Conservation (phyloP, 2,113 vertebrate species). For the Xiphophorus maculatus region DNA sequence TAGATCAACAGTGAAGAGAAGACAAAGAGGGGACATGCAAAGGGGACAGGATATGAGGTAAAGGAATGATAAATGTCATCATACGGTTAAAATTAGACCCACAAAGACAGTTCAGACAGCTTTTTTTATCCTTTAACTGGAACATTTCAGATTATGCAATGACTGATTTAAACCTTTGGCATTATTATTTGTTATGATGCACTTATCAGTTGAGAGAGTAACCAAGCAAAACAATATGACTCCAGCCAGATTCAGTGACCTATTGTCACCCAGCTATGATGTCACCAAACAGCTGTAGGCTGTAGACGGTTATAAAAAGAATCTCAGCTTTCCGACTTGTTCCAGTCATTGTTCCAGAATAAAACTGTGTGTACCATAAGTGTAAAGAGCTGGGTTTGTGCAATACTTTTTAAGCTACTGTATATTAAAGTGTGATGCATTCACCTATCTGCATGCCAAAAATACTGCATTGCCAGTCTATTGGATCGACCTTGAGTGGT, state of each 20-base stretch:
- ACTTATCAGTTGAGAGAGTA: background rate
- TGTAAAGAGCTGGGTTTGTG: background rate
- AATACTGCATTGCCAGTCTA: too few species aligned
- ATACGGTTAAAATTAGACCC: constrained; percentile 13
- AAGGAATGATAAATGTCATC: constrained; percentile 8
- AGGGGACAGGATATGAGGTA: background rate
- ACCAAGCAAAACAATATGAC: background rate
- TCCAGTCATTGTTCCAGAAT: background rate
- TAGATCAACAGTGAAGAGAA: background rate
- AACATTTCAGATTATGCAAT: background rate
- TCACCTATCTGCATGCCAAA: background rate
- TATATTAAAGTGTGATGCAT: background rate
- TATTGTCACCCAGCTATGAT: background rate
- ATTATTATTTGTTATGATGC: background rate
- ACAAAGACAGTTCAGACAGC: background rate
- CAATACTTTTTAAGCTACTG: background rate
- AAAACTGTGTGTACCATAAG: background rate
- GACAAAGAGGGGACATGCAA: background rate
- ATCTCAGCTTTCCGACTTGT: background rate
- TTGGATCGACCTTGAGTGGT: too few species aligned
- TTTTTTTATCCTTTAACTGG: background rate
- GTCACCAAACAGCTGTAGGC: background rate
- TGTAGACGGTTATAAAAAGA: background rate
- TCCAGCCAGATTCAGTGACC: background rate
- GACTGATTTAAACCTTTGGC: background rate